phyloP scores from a whole-genome alignment of 2,797 vertebrate species.

The Lateolabrax maculatus region DNA sequence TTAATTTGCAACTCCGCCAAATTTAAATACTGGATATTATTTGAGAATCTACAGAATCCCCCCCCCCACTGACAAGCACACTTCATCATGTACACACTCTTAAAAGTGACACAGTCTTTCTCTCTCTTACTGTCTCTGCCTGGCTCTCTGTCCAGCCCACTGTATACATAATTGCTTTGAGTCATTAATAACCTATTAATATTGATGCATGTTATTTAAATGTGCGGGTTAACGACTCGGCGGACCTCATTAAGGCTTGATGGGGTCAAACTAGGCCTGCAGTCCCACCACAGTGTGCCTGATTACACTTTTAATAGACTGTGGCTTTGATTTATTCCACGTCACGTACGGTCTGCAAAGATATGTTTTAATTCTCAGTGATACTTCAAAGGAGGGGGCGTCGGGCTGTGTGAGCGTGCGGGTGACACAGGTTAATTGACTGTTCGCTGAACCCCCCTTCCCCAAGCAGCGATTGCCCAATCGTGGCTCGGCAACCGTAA shows the following conservation, averaged over 20 bases:
- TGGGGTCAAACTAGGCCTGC: slow-evolving; percentile 71
- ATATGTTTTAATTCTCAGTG: slow-evolving; percentile 53
- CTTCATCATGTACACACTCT: background rate
- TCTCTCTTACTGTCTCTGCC: slow-evolving; percentile 13
- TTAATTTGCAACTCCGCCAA: background rate
- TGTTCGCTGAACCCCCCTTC: background rate
- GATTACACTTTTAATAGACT: slow-evolving; percentile 77
- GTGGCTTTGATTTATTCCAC: slow-evolving; percentile 65
- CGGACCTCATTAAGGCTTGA: slow-evolving; percentile 79
- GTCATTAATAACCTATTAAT: slow-evolving; percentile 81
- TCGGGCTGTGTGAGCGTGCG: slow-evolving; percentile 16
- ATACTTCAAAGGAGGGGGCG: slow-evolving; percentile 29
- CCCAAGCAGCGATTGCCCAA: background rate
- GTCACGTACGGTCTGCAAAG: slow-evolving; percentile 2
- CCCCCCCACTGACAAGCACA: background rate
- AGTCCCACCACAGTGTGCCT: slow-evolving; percentile 61
- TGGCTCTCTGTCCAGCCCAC: slow-evolving; percentile 40
- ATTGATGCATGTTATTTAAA: slow-evolving; percentile 82
- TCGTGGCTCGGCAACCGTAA: slow-evolving; percentile 14
- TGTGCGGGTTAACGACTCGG: slow-evolving; percentile 71
- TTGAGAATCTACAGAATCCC: background rate
- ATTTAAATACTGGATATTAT: slow-evolving; percentile 13
- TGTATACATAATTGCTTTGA: slow-evolving; percentile 71
- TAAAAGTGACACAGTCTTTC: slow-evolving; percentile 12
- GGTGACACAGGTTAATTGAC: slow-evolving; percentile 35